Conservation (phyloP, 2,888 invertebrate genomes). For the Drosophila tripunctata region DNA sequence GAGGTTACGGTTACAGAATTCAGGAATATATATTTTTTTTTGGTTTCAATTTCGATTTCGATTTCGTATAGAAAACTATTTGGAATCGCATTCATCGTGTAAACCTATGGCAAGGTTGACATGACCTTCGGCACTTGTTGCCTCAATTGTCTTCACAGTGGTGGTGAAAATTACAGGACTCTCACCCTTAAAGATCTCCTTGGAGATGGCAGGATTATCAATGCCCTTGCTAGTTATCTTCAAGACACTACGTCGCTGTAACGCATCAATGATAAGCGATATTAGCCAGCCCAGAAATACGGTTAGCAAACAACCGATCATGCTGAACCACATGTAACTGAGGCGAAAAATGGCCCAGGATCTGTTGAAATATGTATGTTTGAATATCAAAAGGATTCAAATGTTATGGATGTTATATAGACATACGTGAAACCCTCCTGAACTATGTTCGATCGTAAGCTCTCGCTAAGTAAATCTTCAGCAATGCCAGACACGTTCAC, state of each 20-base stretch:
- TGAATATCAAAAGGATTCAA: neutral
- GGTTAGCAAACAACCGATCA: slow-evolving; percentile 90
- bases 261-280: slow-evolving; percentile 87
- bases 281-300: slow-evolving; percentile 89
- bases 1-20: slow-evolving; percentile 53
- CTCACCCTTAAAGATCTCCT: slow-evolving; percentile 54
- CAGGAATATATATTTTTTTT: slow-evolving; percentile 36
- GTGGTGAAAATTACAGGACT: slow-evolving; percentile 41
- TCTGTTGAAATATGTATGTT: slow-evolving; percentile 50
- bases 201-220: slow-evolving; percentile 58
- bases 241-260: slow-evolving; percentile 78
- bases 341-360: slow-evolving; percentile 88
- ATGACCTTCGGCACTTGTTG: slow-evolving; percentile 64
- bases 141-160: slow-evolving; percentile 35
- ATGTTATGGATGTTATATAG: too few species aligned
- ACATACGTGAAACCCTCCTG: slow-evolving; percentile 68
- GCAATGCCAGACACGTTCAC: slow-evolving; percentile 70
- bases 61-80: slow-evolving; percentile 10
- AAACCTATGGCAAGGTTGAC: slow-evolving; percentile 82
- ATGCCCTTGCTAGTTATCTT: slow-evolving; percentile 74
- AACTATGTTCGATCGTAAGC: slow-evolving; percentile 5
- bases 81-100: slow-evolving; percentile 78
- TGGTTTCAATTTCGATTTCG: neutral
- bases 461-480: slow-evolving; percentile 39
- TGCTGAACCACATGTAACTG: slow-evolving; percentile 96